Evolutionary conservation across 1,140 invertebrate species (phyloP).

Genomic region (Phthorimaea operculella): DNA sequence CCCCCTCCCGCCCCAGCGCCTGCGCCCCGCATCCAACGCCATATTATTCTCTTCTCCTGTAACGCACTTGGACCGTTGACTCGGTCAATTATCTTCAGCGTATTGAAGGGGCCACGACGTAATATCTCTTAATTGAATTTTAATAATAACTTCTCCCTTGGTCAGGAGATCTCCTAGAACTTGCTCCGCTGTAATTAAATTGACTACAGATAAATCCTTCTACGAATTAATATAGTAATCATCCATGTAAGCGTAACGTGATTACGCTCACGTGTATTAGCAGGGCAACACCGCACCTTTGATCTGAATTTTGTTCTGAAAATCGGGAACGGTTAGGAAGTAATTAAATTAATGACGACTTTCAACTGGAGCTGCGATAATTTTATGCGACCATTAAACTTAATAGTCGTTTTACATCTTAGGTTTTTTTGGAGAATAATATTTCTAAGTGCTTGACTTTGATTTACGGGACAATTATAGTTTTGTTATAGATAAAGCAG

Average conservation of each 20-base stretch:
- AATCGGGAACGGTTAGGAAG: constrained; percentile 11
- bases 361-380: constrained; percentile 19
- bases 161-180: background rate
- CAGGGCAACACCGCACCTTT: constrained; percentile 12
- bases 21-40: constrained; percentile 36
- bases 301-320: constrained; percentile 19
- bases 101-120: constrained; percentile 22
- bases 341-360: constrained; percentile 28
- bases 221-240: background rate
- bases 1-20: constrained; percentile 19
- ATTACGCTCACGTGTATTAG: constrained; percentile 11
- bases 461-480: too few species aligned
- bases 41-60: constrained; percentile 39
- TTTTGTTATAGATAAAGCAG: too few species aligned
- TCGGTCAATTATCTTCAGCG: constrained; percentile 45
- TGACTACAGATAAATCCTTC: background rate
- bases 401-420: constrained; percentile 10
- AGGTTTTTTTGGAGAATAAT: too few species aligned
- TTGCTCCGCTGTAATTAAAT: background rate
- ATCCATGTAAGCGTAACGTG: constrained; percentile 5
- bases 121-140: constrained; percentile 4
- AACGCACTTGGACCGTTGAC: constrained; percentile 44
- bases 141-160: background rate
- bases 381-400: constrained; percentile 27
- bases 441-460: too few species aligned